phyloP scores from a whole-genome alignment of 2,797 vertebrate genomes.

The Galago senegalensis region DNA sequence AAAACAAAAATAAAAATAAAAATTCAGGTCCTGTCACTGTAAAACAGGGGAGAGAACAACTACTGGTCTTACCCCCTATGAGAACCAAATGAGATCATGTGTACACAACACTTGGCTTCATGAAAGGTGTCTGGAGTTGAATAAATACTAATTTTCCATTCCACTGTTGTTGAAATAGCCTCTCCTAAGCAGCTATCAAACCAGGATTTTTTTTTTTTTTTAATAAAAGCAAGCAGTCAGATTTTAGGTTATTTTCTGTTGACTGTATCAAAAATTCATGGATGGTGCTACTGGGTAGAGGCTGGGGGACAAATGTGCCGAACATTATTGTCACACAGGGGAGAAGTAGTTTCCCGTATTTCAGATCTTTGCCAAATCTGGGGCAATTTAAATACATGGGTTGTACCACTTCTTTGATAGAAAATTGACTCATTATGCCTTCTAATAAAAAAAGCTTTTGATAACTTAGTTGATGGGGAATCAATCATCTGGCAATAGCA shows the following conservation, averaged over 20 bases:
- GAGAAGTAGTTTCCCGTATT: neutral
- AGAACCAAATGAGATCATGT: neutral
- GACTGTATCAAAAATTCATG: neutral
- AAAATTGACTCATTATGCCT: neutral
- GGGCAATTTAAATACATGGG: neutral
- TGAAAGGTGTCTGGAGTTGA: neutral
- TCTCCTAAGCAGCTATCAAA: neutral
- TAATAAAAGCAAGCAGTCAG: neutral
- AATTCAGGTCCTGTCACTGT: neutral
- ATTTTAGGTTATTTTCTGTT: neutral
- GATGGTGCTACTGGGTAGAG: neutral
- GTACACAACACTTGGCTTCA: neutral
- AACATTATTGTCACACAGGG: neutral
- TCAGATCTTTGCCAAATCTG: neutral
- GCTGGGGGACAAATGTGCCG: neutral
- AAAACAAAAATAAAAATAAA: too few relatives aligned
- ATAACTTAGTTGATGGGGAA: neutral
- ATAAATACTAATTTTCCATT: neutral
- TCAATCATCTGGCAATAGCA: neutral
- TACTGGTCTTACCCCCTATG: neutral
- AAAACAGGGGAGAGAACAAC: neutral
- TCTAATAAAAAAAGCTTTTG: neutral
- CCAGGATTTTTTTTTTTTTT: neutral
- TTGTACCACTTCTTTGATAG: neutral
- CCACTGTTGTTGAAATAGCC: neutral